Evolutionary conservation across 1,140 invertebrate species (phyloP).

Genomic region (Armadillidium nasatum): DNA sequence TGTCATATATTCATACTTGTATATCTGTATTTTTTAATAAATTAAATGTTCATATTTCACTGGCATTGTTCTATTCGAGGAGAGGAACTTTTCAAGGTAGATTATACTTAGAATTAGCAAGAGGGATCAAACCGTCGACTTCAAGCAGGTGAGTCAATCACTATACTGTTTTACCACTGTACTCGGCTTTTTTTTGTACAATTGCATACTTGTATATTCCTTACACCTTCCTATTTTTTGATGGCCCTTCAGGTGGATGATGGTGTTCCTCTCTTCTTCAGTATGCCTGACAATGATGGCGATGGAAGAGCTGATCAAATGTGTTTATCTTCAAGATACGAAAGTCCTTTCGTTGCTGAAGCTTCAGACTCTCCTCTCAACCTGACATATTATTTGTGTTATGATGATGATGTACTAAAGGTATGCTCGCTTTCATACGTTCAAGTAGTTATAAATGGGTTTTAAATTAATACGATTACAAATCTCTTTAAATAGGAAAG

Average conservation of each 20-base stretch:
- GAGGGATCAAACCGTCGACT: too few relatives aligned
- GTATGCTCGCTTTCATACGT: conserved; percentile 47
- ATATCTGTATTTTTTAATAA: too few relatives aligned
- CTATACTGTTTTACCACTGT: too few relatives aligned
- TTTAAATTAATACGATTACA: not conserved
- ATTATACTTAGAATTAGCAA: too few relatives aligned
- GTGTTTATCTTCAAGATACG: conserved; percentile 57
- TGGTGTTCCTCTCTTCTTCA: conserved; percentile 54
- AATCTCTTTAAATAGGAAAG: not conserved
- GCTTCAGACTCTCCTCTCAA: conserved; percentile 32
- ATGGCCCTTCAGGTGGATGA: conserved; percentile 30
- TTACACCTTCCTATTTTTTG: not conserved
- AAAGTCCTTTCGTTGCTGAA: conserved; percentile 43
- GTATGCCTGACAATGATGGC: conserved; percentile 69
- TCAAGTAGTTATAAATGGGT: not conserved
- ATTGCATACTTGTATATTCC: too few relatives aligned
- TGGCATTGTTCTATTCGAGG: too few relatives aligned
- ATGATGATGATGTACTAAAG: conserved; percentile 53
- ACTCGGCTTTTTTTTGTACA: too few relatives aligned
- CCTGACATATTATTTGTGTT: conserved; percentile 59
- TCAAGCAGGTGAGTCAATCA: too few relatives aligned
- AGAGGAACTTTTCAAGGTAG: too few relatives aligned
- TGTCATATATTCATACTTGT: too few relatives aligned
- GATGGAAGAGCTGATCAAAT: conserved; percentile 56
- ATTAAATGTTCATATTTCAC: too few relatives aligned